Evolutionary conservation across 92 coral and sea anemone species (phyloP).

Genomic region (Palythoa heliodiscus): DNA sequence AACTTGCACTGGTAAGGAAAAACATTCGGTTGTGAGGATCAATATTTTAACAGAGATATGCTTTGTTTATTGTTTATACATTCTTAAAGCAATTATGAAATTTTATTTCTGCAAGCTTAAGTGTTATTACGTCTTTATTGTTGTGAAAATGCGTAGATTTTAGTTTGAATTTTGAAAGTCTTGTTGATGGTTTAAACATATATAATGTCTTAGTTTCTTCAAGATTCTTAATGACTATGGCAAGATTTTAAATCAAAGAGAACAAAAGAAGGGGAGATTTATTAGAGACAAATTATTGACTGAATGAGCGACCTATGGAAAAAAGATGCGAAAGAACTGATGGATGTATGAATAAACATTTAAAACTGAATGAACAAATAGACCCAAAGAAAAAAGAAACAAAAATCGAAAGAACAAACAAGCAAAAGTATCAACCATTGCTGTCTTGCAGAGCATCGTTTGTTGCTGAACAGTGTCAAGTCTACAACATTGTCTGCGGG

Average conservation of each 20-base stretch:
- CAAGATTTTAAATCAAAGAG: background rate
- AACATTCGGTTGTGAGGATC: too few relatives aligned
- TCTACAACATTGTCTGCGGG: constrained; percentile 84
- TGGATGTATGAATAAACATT: background rate
- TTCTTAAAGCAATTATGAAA: background rate
- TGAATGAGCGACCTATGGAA: background rate
- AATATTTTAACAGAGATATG: background rate
- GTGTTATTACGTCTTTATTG: too few relatives aligned
- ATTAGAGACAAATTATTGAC: background rate
- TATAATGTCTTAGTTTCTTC: too few relatives aligned
- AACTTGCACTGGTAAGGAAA: constrained; percentile 77
- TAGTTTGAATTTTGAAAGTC: too few relatives aligned
- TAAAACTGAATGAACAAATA: background rate
- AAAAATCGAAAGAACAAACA: background rate
- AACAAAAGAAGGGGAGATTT: background rate
- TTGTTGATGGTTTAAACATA: too few relatives aligned
- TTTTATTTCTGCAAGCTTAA: too few relatives aligned
- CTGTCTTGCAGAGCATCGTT: constrained; percentile 50
- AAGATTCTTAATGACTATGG: background rate
- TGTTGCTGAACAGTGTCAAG: constrained; percentile 64
- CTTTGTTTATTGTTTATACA: background rate
- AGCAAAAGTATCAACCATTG: background rate
- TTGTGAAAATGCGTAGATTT: too few relatives aligned
- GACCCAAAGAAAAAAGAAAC: background rate
- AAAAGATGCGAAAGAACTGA: background rate